Evolutionary conservation across 2,113 vertebrate genomes (phyloP), one percentile per base, ranked within the genome.

Genomic region (Stictonetta naevosa): DNA sequence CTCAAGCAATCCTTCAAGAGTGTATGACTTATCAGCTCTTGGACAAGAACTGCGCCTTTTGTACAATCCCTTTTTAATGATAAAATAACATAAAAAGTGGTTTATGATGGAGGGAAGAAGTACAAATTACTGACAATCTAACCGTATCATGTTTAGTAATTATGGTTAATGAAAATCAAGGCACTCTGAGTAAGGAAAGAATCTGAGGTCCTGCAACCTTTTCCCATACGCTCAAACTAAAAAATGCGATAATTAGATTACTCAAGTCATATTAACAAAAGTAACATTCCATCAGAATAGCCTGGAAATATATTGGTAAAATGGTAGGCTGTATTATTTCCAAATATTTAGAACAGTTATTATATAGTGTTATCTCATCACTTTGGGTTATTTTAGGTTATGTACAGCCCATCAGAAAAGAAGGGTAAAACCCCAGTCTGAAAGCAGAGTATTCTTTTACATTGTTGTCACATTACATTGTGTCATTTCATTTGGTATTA

Each of bases 401-500:
- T 0, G 0, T 50, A 81, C n/a, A 66, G 25, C 11, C 44, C 10
- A 7, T 62, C 0, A 0, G 34, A 92, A 96, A 88, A 11, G 53
- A 94, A 86, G 58, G 29, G 10, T 48, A 72, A 81, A 83, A 91
- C 21, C 3, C 10, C 31, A 40, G 38, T 34, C 87, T 77, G 56
- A 64, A 59, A 83, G 33, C 26, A 86, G 36, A 26, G 44, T 84
- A 59, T 67, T 90, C 42, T 77, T 92, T 95, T 48, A 25, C 23
- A 26, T 60, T 46, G 73, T 66, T 96, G 88, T 93, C 67, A 75
- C 48, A 67, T 79, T 72, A 31, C 6, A 83, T 90, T 29, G 64
- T 89, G 68, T 85, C 53, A 77, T 66, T 66, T 95, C 73, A 58
- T 60, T 20, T 84, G 31, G 29, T 38, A 89, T 96, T 95, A 82